Percentiles rank a stretch among this genome's conserved stretches.
phyloP scores from a whole-genome alignment of 2,113 vertebrate species.

The Clarias batrachus region DNA sequence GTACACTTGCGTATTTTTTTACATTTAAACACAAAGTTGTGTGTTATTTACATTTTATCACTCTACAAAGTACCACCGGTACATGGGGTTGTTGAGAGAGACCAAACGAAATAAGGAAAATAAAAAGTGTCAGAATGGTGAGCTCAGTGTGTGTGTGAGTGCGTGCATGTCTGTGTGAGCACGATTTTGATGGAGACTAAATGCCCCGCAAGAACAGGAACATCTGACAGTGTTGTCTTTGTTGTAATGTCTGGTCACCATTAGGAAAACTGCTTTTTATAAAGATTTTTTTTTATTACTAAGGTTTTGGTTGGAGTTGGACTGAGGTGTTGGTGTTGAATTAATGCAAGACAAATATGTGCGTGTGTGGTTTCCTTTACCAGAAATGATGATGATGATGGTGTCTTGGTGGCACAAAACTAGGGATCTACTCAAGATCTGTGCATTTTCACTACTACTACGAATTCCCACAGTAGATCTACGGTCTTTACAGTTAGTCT shows the following conservation, averaged over 20 bases:
- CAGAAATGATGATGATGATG: not conserved
- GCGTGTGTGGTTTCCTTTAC: not conserved
- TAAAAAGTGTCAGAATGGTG: slow-evolving; percentile 9
- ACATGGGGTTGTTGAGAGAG: not conserved
- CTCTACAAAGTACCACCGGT: not conserved
- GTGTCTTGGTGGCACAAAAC: not conserved
- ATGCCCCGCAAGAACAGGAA: not conserved
- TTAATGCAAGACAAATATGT: not conserved
- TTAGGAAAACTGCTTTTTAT: not conserved
- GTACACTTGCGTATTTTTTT: not conserved
- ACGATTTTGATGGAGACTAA: not conserved
- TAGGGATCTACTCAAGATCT: not conserved
- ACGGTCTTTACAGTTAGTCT: not conserved
- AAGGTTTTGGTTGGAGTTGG: not conserved
- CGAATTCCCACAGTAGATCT: not conserved
- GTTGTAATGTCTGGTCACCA: not conserved
- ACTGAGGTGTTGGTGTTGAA: not conserved
- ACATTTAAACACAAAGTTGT: slow-evolving; percentile 22
- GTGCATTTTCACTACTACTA: not conserved
- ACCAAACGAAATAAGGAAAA: slow-evolving; percentile 13
- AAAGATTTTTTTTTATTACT: not conserved
- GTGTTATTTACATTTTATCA: slow-evolving; percentile 21
- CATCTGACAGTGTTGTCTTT: not conserved
- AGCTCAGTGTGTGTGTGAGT: not conserved
- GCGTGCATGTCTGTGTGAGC: not conserved